Base-by-base conservation (phyloP, 2,113 vertebrate genomes). In the Cryptoleucopteryx plumbea region DNA sequence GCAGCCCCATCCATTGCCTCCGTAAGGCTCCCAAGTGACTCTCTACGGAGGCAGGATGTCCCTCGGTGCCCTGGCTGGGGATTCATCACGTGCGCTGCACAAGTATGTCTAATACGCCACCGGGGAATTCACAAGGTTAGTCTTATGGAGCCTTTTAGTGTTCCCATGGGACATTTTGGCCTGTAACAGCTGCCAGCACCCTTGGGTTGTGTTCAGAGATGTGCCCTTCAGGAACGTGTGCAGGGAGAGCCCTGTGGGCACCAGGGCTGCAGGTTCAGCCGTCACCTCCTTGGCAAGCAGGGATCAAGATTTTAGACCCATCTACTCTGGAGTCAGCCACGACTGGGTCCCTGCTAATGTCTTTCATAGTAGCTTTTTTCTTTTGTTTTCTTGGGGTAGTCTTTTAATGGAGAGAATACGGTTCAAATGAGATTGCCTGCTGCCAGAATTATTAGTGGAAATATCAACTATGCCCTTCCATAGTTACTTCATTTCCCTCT, bases 271-370 rank as follows among this genome's bases (percentile, higher is more conserved):
- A 8, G 10, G 16, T 55, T 78, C 38, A 93, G 27, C 17, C 0
- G 0, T 67, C 14, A 27, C 29, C 27, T 88, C 17, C 59, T 67
- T 52, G 59, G 26, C 36, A 59, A 0, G 6, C 15, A 67, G 17
- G 6, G 17, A 63, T 66, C 45, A 59, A 48, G 25, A 52, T 66
- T 92, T 58, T 66, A 27, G 36, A 68, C 2, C 20, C 40, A 45
- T 52, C 10, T 34, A 6, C 20, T 73, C 36, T 38, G 17, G 7
- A 73, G 22, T 47, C 45, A 65, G 31, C 7, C 20, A 45, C 31
- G 62, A 1, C 3, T 2, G 2, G 8, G 21, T 56, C 34, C 16
- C 40, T 61, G 34, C 4, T 63, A 42, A 29, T 0, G 0, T 47
- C 22, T 87, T 91, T 72, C 19, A 7, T 6, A 50, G 55, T 8